Percentiles rank a stretch among this genome's conserved stretches.
These are phyloP conservation scores for Brachypteracias leptosomus DNA, from an alignment of 2,113 vertebrate genomes.

Conservation along the genomic window DNA sequence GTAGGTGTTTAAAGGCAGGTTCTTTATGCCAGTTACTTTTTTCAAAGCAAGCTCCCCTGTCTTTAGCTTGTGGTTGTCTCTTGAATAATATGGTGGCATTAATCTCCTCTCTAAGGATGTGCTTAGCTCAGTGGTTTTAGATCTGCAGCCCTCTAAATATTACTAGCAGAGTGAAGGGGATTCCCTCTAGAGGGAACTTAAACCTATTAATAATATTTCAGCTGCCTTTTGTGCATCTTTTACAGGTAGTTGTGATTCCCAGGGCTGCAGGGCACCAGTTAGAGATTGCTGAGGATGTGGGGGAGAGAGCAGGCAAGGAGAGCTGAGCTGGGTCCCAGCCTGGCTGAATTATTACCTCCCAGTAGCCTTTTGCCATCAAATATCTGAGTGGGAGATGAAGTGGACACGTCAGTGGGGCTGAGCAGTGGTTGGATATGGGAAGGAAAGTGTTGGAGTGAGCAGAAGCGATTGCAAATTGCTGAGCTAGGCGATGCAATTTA, in stretches of 20 bases:
- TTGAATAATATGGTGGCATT: conserved; percentile 16
- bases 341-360: not conserved
- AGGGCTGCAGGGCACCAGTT: not conserved
- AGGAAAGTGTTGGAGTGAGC: not conserved
- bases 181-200: conserved; percentile 26
- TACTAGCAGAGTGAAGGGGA: not conserved
- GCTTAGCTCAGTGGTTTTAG: conserved; percentile 48
- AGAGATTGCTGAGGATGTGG: not conserved
- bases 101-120: not conserved
- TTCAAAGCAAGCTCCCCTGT: not conserved
- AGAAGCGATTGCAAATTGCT: not conserved
- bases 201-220: not conserved
- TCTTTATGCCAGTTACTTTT: not conserved
- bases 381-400: not conserved
- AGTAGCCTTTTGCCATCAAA: not conserved
- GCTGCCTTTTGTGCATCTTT: not conserved
- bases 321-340: not conserved
- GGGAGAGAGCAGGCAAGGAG: not conserved
- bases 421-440: fast-evolving
- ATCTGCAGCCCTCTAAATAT: conserved; percentile 34
- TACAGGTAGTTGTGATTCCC: not conserved
- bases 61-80: not conserved
- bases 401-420: not conserved
- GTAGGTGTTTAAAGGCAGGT: not conserved
- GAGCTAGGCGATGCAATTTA: conserved; percentile 24